Evolutionary conservation across 2,797 vertebrate genomes (phyloP).

Genomic region (Sebastes steindachneri): DNA sequence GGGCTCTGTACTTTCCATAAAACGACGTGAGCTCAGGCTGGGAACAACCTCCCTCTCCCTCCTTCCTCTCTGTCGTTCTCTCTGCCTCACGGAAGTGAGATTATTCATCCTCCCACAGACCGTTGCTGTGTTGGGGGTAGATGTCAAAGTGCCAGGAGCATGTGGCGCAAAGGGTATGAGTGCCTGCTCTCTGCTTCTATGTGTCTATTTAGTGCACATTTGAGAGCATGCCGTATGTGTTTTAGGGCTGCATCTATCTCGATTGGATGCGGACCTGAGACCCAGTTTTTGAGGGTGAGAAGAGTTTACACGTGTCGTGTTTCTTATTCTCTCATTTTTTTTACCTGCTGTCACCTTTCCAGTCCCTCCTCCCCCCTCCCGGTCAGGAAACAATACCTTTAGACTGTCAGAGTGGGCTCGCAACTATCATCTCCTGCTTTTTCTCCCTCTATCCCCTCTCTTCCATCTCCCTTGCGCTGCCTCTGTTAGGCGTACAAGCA

Average conservation of each 20-base stretch:
- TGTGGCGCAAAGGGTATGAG: constrained; percentile 62
- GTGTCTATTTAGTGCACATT: constrained; percentile 46
- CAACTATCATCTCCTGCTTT: constrained; percentile 30
- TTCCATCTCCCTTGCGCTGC: constrained; percentile 23
- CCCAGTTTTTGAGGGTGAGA: constrained; percentile 3
- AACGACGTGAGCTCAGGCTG: constrained; percentile 55
- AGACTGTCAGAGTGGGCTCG: constrained; percentile 20
- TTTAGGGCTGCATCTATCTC: constrained; percentile 12
- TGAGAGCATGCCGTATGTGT: constrained; percentile 17
- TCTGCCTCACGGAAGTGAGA: constrained; percentile 69
- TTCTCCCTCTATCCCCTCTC: constrained; percentile 17
- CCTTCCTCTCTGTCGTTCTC: constrained; percentile 51
- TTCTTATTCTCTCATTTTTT: constrained; percentile 13
- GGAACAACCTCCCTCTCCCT: constrained; percentile 64
- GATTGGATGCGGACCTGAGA: constrained; percentile 11
- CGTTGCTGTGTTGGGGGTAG: constrained; percentile 68
- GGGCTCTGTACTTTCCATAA: constrained; percentile 60
- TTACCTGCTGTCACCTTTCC: constrained; percentile 35
- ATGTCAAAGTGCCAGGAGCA: constrained; percentile 77
- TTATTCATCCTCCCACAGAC: constrained; percentile 82
- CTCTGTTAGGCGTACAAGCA: constrained; percentile 45
- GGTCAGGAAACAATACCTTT: constrained; percentile 38
- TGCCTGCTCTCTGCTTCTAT: constrained; percentile 31
- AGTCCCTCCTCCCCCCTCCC: not conserved
- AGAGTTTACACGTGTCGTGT: constrained; percentile 3